These are phyloP conservation scores for Epinotia bilunana DNA, from an alignment of 2,888 invertebrate species.

Conservation along the genomic window DNA sequence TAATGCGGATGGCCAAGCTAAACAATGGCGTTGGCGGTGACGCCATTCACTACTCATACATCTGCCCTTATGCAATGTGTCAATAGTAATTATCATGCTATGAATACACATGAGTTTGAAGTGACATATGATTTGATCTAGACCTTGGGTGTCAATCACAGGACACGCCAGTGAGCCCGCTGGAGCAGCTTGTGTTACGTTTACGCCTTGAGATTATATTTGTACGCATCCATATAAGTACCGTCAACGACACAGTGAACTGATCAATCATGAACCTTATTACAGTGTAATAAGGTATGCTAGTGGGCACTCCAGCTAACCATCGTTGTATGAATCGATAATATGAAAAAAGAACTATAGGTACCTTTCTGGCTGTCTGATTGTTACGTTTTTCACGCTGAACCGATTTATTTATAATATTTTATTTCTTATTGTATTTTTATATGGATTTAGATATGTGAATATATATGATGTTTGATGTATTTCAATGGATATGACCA, in stretches of 20 bases:
- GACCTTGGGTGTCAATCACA: slow-evolving; percentile 31
- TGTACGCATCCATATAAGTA: background rate
- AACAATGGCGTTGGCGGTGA: slow-evolving; percentile 60
- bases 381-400: no score
- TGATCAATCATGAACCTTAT: background rate
- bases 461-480: no score
- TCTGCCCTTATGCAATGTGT: slow-evolving; percentile 21
- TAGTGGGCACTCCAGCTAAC: background rate
- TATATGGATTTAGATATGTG: no score
- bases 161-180: background rate
- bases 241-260: background rate
- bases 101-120: slow-evolving; percentile 12
- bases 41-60: slow-evolving; percentile 36
- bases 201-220: background rate
- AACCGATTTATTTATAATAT: no score
- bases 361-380: no score
- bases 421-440: no score
- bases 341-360: no score
- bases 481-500: no score
- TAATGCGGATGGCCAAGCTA: slow-evolving; percentile 40
- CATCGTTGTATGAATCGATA: no score
- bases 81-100: slow-evolving; percentile 25
- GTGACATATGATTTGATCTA: slow-evolving; percentile 26
- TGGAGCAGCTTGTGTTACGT: slow-evolving; percentile 9
- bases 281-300: background rate